Evolutionary conservation across 2,888 invertebrate species (phyloP).

Genomic region (Drosophila limbata): DNA sequence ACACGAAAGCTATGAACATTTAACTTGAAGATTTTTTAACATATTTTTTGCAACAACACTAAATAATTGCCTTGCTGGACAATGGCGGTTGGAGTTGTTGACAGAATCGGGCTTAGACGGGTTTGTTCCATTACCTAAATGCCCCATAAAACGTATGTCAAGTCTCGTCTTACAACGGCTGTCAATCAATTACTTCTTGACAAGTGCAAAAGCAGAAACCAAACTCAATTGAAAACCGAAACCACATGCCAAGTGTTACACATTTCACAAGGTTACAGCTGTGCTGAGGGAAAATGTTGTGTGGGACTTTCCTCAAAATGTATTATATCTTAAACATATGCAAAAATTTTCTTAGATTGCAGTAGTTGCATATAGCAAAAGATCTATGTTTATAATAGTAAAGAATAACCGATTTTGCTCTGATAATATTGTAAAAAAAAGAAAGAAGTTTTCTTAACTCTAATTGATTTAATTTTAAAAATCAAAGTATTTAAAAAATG

Average conservation of each 20-base stretch:
- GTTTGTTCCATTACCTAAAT: conserved; percentile 56
- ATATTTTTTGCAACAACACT: background rate
- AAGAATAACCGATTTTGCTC: too few species aligned
- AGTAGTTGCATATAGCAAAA: background rate
- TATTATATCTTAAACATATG: background rate
- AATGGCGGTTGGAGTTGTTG: background rate
- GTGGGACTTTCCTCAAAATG: background rate
- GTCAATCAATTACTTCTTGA: conserved; percentile 67
- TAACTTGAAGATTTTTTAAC: conserved; percentile 16
- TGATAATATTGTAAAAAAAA: too few species aligned
- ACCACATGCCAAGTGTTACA: conserved; percentile 18
- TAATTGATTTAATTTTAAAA: too few species aligned
- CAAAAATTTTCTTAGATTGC: background rate
- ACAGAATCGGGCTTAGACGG: background rate
- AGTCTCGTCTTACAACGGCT: conserved; percentile 66
- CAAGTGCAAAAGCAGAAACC: conserved; percentile 52
- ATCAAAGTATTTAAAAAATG: too few species aligned
- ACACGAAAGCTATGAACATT: conserved; percentile 36
- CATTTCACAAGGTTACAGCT: conserved; percentile 10
- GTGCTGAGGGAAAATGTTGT: background rate
- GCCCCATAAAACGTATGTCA: conserved; percentile 63
- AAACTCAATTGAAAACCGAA: conserved; percentile 22
- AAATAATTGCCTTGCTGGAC: background rate
- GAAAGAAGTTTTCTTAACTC: too few species aligned
- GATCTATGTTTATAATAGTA: background rate